Base-by-base conservation (phyloP, 2,797 vertebrate species). In the Enteromius unitaeniatus region DNA sequence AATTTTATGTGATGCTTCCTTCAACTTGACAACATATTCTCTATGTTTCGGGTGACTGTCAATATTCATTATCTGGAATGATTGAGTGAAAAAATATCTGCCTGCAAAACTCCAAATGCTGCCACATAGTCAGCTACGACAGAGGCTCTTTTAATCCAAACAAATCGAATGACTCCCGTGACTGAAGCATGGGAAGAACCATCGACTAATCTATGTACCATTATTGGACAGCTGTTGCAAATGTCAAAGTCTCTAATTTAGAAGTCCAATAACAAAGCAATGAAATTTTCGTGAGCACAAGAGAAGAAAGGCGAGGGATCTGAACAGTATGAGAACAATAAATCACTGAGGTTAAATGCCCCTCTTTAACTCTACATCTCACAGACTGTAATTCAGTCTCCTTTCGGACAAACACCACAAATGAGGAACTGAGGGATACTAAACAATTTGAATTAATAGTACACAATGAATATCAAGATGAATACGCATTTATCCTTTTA, bases 211-310 rank as follows among this genome's bases (percentile, higher is more conserved):
- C 78, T 76, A 55, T 76, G 69, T 21, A 75, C 40, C 60, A 74
- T 85, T 85, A 88, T 78, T 81, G 81, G 69, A 80, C 87, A 83
- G 81, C 68, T 84, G 80, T 85, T 81, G 67, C 58, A 88, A 86
- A 88, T 86, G 87, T 83, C 85, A 88, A 80, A 83, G 83, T 73
- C 76, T 83, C 74, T 79, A 84, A 79, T 83, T 85, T 87, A 85
- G 73, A 85, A 85, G 72, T 86, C 79, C 85, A 86, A 85, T 86
- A 85, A 88, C 72, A 86, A 79, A 76, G 81, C 64, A 70, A 84
- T 85, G 58, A 87, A 77, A 87, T 77, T 70, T 81, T 51, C 21
- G 85, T 85, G 37, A 87, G 82, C 51, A 23, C 74, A 72, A 64
- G 34, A 60, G 34, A 78, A 80, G 60, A 40, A 88, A 70, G 65